phyloP scores from a whole-genome alignment of 2,113 vertebrate genomes.

The Ceyx cyanopectus region DNA sequence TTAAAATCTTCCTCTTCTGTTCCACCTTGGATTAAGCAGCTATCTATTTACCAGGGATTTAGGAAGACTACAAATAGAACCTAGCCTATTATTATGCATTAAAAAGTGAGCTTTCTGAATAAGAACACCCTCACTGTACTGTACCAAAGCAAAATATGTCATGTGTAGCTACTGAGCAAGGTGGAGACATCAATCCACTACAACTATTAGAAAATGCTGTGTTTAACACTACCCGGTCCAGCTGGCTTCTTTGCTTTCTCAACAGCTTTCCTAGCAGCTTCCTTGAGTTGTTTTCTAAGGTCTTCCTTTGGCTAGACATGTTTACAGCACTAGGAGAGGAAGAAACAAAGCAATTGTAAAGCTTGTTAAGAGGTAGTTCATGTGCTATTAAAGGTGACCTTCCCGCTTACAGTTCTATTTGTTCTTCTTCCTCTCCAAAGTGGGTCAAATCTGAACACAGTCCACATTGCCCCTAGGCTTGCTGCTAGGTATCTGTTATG shows the following conservation, averaged over 20 bases:
- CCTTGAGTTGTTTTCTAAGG: conserved; percentile 83
- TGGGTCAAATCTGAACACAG: conserved; percentile 46
- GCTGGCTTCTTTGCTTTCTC: conserved; percentile 86
- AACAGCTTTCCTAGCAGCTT: conserved; percentile 82
- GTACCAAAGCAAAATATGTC: not conserved
- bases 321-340: conserved; percentile 83
- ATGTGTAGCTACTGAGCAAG: not conserved
- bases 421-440: conserved; percentile 74
- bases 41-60: not conserved
- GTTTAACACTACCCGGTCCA: conserved; percentile 75
- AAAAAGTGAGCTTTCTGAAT: conserved; percentile 11
- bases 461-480: not conserved
- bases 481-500: accelerated
- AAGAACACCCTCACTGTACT: not conserved
- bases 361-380: conserved; percentile 69
- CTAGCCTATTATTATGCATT: not conserved
- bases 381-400: conserved; percentile 76
- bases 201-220: conserved; percentile 25
- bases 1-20: not conserved
- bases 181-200: not conserved
- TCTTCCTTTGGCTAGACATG: conserved; percentile 84
- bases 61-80: conserved; percentile 11
- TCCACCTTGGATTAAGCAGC: conserved; percentile 4
- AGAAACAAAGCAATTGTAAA: conserved; percentile 84
- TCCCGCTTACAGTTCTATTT: conserved; percentile 84